These are phyloP conservation scores for Dexiosoma caninum DNA, from an alignment of 2,888 invertebrate genomes.

Conservation along the genomic window DNA sequence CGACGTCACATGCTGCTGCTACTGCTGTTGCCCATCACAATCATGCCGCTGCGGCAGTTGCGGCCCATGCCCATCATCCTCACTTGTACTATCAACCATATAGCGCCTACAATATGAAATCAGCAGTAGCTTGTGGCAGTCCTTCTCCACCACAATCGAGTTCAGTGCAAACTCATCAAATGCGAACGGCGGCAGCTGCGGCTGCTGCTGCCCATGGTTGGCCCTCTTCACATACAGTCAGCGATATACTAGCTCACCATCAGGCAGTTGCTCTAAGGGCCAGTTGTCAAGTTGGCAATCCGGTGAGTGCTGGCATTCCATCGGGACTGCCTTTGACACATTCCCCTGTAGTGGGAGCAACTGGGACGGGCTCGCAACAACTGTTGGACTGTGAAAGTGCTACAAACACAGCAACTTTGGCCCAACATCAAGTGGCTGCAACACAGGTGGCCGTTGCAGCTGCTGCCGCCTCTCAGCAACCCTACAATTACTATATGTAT, in stretches of 20 bases:
- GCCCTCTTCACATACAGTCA: slow-evolving; percentile 81
- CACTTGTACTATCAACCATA: slow-evolving; percentile 80
- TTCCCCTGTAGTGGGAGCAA: slow-evolving; percentile 70
- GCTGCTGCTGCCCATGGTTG: slow-evolving; percentile 74
- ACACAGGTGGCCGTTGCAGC: slow-evolving; percentile 67
- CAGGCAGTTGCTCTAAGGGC: slow-evolving; percentile 76
- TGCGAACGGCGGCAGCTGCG: slow-evolving; percentile 70
- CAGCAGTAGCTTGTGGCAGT: slow-evolving; percentile 75
- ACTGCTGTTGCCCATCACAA: slow-evolving; percentile 55
- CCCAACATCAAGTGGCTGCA: slow-evolving; percentile 64
- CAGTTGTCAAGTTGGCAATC: slow-evolving; percentile 75
- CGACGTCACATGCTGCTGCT: slow-evolving; percentile 64
- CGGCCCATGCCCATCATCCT: slow-evolving; percentile 79
- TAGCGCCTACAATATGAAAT: slow-evolving; percentile 77
- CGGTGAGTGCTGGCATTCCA: slow-evolving; percentile 66
- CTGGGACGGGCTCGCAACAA: slow-evolving; percentile 66
- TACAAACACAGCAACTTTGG: slow-evolving; percentile 61
- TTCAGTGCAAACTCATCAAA: slow-evolving; percentile 69
- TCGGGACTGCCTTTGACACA: slow-evolving; percentile 67
- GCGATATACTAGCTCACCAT: slow-evolving; percentile 80
- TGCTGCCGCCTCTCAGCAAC: slow-evolving; percentile 70
- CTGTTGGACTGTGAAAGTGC: slow-evolving; percentile 72
- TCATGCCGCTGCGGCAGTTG: slow-evolving; percentile 63
- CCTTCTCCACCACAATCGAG: slow-evolving; percentile 75
- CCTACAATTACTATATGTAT: slow-evolving; percentile 77